A percentile compares a stretch with the other conserved stretches of the same genome.
Evolutionary conservation across 2,113 vertebrate species (phyloP).

Genomic region (Marcusenius ussheri): DNA sequence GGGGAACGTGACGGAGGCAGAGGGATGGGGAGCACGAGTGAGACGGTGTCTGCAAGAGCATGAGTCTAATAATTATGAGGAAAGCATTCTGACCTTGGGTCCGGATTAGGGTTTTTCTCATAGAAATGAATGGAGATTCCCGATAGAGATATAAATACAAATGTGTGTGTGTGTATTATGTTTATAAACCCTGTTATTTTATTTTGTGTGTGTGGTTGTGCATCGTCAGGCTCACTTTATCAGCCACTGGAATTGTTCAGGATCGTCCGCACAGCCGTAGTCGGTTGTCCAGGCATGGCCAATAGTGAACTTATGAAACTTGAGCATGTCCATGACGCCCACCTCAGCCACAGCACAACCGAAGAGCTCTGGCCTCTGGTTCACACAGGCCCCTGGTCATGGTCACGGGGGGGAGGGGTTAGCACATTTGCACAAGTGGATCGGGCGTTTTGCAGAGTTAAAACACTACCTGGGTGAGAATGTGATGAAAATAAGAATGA

Average conservation of each 20-base stretch:
- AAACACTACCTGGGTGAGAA: background rate
- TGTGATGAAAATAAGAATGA: background rate
- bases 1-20: background rate
- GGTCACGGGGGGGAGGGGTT: background rate
- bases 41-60: background rate
- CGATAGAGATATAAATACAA: no score
- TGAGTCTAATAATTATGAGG: background rate
- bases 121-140: no score
- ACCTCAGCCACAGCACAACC: conserved; percentile 48
- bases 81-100: background rate
- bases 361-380: conserved; percentile 47
- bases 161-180: background rate
- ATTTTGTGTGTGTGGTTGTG: conserved; percentile 13
- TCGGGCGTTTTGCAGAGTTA: background rate
- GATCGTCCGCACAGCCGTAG: conserved; percentile 44
- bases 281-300: conserved; percentile 52
- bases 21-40: background rate
- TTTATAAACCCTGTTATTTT: background rate
- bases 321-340: conserved; percentile 52
- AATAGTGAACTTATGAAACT: conserved; percentile 52
- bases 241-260: conserved; percentile 47
- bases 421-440: background rate
- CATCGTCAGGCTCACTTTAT: conserved; percentile 34
- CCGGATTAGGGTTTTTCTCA: no score
- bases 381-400: conserved; percentile 42